Evolutionary conservation across 2,797 vertebrate species (phyloP).

Genomic region (Danio albolineatus): DNA sequence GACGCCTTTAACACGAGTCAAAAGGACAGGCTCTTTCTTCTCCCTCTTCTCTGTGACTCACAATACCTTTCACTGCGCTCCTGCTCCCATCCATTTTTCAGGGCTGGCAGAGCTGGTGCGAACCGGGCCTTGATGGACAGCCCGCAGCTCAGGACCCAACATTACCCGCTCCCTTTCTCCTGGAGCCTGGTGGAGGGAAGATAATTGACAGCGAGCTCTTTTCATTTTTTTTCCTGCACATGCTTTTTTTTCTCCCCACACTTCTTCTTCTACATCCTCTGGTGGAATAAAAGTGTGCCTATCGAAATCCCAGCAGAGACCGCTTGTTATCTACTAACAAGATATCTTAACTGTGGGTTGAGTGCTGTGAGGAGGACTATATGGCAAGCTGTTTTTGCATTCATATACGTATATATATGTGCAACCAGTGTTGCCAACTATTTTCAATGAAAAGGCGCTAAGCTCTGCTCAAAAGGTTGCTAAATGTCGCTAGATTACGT

Average conservation of each 20-base stretch:
- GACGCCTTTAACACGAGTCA: slow-evolving; percentile 25
- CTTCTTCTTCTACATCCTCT: slow-evolving; percentile 50
- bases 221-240: slow-evolving; percentile 16
- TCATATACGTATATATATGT: too few species aligned
- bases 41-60: slow-evolving; percentile 43
- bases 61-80: slow-evolving; percentile 39
- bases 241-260: slow-evolving; percentile 22
- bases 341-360: slow-evolving; percentile 67
- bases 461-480: too few species aligned
- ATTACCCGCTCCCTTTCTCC: slow-evolving; percentile 40
- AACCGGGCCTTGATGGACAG: slow-evolving; percentile 52
- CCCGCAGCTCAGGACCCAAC: slow-evolving; percentile 41
- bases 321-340: slow-evolving; percentile 64
- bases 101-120: slow-evolving; percentile 25
- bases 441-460: too few species aligned
- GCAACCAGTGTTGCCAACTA: too few species aligned
- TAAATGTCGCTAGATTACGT: too few species aligned
- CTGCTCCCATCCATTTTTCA: slow-evolving; percentile 49
- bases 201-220: slow-evolving; percentile 54
- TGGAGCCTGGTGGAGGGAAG: slow-evolving; percentile 35
- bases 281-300: slow-evolving; percentile 59
- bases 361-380: slow-evolving; percentile 42
- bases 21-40: slow-evolving; percentile 2
- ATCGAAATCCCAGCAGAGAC: slow-evolving; percentile 61
- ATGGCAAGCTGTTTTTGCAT: slow-evolving; percentile 19